These are phyloP conservation scores for Maniola hyperantus DNA, from an alignment of 2,888 invertebrate genomes.

Conservation along the genomic window DNA sequence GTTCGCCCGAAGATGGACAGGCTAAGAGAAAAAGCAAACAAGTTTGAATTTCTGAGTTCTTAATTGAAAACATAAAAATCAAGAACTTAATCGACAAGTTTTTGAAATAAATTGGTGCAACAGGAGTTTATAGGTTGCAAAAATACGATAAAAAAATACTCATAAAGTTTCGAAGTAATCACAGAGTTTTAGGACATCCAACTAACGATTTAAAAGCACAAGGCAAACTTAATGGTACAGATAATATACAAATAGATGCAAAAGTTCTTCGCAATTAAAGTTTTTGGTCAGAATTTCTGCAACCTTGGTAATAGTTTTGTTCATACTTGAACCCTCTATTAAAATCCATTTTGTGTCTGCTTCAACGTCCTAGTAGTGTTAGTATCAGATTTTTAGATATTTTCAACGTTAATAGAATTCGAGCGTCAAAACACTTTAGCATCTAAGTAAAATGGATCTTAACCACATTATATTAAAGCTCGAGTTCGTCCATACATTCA, in stretches of 20 bases:
- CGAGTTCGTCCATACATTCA: too few relatives aligned
- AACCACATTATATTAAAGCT: too few relatives aligned
- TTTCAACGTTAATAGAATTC: too few relatives aligned
- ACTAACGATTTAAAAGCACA: slow-evolving; percentile 47
- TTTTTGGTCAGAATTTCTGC: neutral
- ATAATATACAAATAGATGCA: neutral
- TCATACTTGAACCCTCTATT: slow-evolving; percentile 64
- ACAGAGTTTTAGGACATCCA: slow-evolving; percentile 35
- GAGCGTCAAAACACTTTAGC: too few relatives aligned
- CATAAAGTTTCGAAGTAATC: neutral
- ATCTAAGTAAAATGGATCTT: too few relatives aligned
- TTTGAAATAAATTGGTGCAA: too few relatives aligned
- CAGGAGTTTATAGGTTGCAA: neutral
- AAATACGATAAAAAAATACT: neutral
- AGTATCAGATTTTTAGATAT: too few relatives aligned
- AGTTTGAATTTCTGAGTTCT: neutral
- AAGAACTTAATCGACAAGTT: slow-evolving; percentile 22
- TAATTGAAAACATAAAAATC: neutral
- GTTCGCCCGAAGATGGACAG: too few relatives aligned
- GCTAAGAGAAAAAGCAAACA: neutral
- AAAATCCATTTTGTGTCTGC: slow-evolving; percentile 49
- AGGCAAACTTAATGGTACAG: slow-evolving; percentile 47
- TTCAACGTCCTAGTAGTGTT: neutral
- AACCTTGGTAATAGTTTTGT: slow-evolving; percentile 39
- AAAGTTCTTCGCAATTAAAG: slow-evolving; percentile 20